These are phyloP conservation scores for Drosophila parabipectinata DNA, from an alignment of 1,140 invertebrate species.

Conservation along the genomic window DNA sequence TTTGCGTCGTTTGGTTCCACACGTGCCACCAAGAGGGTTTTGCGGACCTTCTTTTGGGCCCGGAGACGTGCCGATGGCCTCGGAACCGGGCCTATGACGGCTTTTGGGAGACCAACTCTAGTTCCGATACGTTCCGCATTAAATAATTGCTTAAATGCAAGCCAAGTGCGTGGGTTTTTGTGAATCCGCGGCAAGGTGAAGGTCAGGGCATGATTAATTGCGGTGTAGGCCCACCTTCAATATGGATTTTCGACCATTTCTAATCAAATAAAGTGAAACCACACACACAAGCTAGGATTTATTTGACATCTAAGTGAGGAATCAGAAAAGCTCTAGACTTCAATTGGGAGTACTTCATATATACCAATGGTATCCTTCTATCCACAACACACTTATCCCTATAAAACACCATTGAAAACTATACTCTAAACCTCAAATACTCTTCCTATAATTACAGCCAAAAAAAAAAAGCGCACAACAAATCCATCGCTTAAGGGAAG, in stretches of 20 bases:
- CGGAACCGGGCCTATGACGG: conserved; percentile 1
- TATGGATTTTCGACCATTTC: too few relatives aligned
- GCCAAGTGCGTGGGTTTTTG: conserved; percentile 18
- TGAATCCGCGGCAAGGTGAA: conserved; percentile 37
- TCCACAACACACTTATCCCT: too few relatives aligned
- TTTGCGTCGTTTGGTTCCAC: conserved; percentile 50
- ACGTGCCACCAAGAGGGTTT: conserved; percentile 34
- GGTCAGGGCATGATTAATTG: conserved; percentile 46
- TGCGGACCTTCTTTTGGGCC: conserved; percentile 31
- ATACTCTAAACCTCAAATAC: too few relatives aligned
- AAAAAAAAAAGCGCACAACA: conserved; percentile 2
- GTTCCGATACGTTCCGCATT: conserved; percentile 38
- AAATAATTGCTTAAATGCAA: conserved; percentile 48
- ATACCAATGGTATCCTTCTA: too few relatives aligned
- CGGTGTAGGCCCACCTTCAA: not conserved
- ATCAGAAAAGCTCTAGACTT: too few relatives aligned
- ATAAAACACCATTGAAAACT: too few relatives aligned
- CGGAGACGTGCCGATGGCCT: conserved; percentile 29
- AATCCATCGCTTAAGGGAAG: too few relatives aligned
- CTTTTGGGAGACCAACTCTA: conserved; percentile 10
- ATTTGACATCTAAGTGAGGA: too few relatives aligned
- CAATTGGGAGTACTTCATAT: too few relatives aligned
- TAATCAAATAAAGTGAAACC: too few relatives aligned
- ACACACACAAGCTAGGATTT: too few relatives aligned
- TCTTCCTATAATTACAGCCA: conserved; percentile 7